These are phyloP conservation scores for Antennarius maculatus DNA, from an alignment of 2,797 vertebrate species.

Conservation along the genomic window DNA sequence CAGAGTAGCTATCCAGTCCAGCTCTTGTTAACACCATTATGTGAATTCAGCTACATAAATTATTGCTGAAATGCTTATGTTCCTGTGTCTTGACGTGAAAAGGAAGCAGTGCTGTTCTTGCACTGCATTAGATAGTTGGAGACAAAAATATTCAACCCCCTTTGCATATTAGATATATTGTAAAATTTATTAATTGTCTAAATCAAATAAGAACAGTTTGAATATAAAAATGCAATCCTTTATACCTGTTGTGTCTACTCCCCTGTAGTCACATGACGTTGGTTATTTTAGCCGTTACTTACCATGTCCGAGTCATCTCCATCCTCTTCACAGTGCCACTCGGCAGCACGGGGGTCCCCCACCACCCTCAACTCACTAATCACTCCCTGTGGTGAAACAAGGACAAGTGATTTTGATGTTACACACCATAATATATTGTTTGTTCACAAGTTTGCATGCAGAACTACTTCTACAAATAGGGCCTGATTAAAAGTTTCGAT, in stretches of 20 bases:
- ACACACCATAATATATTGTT: constrained; percentile 5
- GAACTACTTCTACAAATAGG: constrained; percentile 1
- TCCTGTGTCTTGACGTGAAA: too few species aligned
- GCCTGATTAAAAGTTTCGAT: constrained; percentile 25
- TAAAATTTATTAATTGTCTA: too few species aligned
- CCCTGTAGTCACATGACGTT: background rate
- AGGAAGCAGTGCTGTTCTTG: too few species aligned
- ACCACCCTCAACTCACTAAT: constrained; percentile 88
- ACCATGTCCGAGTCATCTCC: constrained; percentile 89
- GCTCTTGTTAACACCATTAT: too few species aligned
- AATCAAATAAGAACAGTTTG: too few species aligned
- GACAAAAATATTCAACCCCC: too few species aligned
- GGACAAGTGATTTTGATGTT: constrained; percentile 17
- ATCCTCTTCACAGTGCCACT: constrained; percentile 89
- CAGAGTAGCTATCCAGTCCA: too few species aligned
- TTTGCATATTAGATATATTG: too few species aligned
- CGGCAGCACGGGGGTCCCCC: constrained; percentile 84
- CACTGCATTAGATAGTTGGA: too few species aligned
- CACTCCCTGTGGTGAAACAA: constrained; percentile 80
- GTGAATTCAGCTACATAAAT: too few species aligned
- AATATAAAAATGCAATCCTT: too few species aligned
- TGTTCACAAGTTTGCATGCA: constrained; percentile 9
- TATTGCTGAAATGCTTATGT: too few species aligned
- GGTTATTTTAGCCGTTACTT: constrained; percentile 52
- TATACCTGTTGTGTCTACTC: background rate